phyloP scores from a whole-genome alignment of 2,113 vertebrate genomes.

The Pelusios castaneus region DNA sequence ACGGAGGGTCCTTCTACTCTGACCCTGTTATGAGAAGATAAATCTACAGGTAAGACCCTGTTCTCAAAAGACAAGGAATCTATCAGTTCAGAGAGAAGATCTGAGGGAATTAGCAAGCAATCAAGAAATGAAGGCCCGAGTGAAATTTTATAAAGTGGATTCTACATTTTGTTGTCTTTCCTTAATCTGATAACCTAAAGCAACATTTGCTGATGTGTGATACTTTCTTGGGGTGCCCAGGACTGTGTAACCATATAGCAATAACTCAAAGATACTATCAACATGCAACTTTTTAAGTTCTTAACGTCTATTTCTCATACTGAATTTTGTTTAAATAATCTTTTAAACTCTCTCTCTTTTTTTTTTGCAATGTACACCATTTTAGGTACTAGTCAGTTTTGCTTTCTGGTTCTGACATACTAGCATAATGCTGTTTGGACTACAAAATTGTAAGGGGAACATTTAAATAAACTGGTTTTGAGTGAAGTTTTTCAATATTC shows the following conservation, averaged over 20 bases:
- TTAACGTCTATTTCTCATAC: background rate
- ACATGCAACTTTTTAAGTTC: background rate
- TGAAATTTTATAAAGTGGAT: too few relatives aligned
- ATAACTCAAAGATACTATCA: background rate
- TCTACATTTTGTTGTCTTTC: too few relatives aligned
- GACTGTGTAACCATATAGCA: too few relatives aligned
- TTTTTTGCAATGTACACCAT: background rate
- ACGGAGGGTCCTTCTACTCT: background rate
- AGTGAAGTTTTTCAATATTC: background rate
- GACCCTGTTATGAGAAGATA: fast-evolving
- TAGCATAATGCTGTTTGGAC: background rate
- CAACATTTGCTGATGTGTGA: too few relatives aligned
- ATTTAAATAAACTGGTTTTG: background rate
- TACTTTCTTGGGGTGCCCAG: too few relatives aligned
- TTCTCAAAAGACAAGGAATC: background rate
- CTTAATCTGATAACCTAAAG: too few relatives aligned
- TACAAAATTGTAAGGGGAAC: background rate
- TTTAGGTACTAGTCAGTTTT: slow-evolving; percentile 14
- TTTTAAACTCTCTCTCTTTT: background rate
- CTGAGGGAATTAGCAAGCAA: too few relatives aligned
- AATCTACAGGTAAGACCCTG: background rate
- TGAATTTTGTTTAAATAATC: background rate
- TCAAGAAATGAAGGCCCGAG: too few relatives aligned
- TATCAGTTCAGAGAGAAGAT: too few relatives aligned
- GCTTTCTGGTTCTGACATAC: background rate